A percentile compares a stretch with the other conserved stretches of the same genome.
phyloP scores from a whole-genome alignment of 2,888 invertebrate genomes.

The Eupithecia tripunctaria region DNA sequence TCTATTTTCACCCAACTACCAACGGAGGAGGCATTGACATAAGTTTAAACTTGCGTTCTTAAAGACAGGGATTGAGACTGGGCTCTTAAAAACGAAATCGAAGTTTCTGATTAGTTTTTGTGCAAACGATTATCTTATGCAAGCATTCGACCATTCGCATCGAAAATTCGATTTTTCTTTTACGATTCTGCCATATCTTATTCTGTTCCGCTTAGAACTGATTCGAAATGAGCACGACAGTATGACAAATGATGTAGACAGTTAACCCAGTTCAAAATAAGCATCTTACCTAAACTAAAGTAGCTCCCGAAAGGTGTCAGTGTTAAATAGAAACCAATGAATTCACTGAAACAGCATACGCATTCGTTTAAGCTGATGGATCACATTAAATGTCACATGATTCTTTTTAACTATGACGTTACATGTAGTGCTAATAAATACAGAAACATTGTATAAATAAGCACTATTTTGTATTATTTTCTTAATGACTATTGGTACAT shows the following conservation, averaged over 20 bases:
- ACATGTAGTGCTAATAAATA: background rate
- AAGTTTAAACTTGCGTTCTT: background rate
- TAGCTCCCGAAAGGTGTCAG: background rate
- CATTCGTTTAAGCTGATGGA: background rate
- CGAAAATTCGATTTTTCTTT: too few species aligned
- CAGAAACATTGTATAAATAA: constrained; percentile 15
- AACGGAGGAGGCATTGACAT: background rate
- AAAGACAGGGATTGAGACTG: background rate
- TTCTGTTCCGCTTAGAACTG: background rate
- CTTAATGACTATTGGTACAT: constrained; percentile 12
- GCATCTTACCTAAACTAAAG: background rate
- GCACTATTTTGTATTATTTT: constrained; percentile 23
- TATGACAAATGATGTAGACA: background rate
- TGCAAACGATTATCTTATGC: too few species aligned
- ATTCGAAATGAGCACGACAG: background rate
- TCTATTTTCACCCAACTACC: background rate
- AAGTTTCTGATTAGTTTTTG: too few species aligned
- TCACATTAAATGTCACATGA: background rate
- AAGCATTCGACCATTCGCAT: too few species aligned
- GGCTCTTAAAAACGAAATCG: too few species aligned
- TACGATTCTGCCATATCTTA: background rate
- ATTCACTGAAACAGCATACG: background rate
- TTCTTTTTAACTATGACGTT: background rate
- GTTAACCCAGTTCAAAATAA: background rate
- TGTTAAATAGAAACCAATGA: background rate